phyloP scores from a whole-genome alignment of 2,888 invertebrate genomes.

The Sthenelais limicola region DNA sequence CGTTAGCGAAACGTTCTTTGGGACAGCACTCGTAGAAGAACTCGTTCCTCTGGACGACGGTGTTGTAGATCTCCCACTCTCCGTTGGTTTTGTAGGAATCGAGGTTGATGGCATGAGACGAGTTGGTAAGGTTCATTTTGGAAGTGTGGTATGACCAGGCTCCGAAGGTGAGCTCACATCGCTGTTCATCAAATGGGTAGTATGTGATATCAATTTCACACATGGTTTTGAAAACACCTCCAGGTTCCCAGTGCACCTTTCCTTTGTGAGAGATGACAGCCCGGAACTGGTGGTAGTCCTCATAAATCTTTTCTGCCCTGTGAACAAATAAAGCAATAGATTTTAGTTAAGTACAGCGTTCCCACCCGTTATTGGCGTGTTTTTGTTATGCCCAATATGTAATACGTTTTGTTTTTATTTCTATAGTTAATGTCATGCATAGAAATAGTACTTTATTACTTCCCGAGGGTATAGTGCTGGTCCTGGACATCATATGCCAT shows the following conservation, averaged over 20 bases:
- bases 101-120: conserved; percentile 48
- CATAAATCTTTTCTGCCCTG: conserved; percentile 56
- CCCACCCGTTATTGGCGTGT: no score
- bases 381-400: no score
- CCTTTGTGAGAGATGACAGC: conserved; percentile 51
- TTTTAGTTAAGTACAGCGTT: no score
- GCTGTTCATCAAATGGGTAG: conserved; percentile 55
- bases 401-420: no score
- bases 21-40: conserved; percentile 49
- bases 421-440: no score
- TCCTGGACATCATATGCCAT: no score
- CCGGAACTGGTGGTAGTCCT: conserved; percentile 56
- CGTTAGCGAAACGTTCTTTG: conserved; percentile 37
- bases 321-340: conserved; percentile 5
- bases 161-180: conserved; percentile 51
- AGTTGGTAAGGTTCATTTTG: conserved; percentile 56
- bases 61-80: conserved; percentile 52
- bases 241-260: conserved; percentile 55
- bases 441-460: no score
- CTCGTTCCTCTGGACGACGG: conserved; percentile 45
- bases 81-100: conserved; percentile 55
- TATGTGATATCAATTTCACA: conserved; percentile 58
- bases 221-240: conserved; percentile 56
- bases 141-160: conserved; percentile 57
- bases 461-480: no score